These are phyloP conservation scores for Prorops nasuta DNA, from an alignment of 1,140 invertebrate genomes.

Conservation along the genomic window DNA sequence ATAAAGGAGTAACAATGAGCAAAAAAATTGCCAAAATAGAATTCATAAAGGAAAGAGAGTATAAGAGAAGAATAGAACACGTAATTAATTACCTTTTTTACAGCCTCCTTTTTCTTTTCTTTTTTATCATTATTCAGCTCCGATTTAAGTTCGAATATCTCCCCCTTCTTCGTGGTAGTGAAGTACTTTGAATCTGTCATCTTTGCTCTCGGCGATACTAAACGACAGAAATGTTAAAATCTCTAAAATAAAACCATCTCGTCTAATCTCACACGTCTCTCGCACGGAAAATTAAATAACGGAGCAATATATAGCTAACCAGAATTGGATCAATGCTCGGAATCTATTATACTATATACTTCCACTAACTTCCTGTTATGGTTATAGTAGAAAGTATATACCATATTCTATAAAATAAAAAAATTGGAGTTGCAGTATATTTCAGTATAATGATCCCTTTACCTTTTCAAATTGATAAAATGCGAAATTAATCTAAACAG, in stretches of 20 bases:
- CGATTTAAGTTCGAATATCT: constrained; percentile 98
- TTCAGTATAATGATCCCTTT: not conserved
- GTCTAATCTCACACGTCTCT: too few relatives aligned
- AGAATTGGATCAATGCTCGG: not conserved
- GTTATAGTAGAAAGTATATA: too few relatives aligned
- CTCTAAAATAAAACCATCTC: too few relatives aligned
- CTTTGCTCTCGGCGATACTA: constrained; percentile 34
- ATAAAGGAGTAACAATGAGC: constrained; percentile 28
- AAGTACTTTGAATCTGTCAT: constrained; percentile 99
- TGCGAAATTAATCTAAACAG: not conserved
- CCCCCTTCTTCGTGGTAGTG: constrained; percentile 99
- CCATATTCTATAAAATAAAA: too few relatives aligned
- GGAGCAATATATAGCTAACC: not conserved
- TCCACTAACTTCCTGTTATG: not conserved
- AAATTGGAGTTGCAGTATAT: too few relatives aligned
- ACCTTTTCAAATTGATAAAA: not conserved
- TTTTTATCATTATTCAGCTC: constrained; percentile 99
- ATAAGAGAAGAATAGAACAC: constrained; percentile 6
- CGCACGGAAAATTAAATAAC: too few relatives aligned
- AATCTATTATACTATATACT: not conserved
- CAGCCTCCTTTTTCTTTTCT: constrained; percentile 99
- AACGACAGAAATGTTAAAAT: not conserved
- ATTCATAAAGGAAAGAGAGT: constrained; percentile 6
- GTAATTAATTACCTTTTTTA: constrained; percentile 89
- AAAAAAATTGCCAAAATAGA: too few relatives aligned